Evolutionary conservation across 2,113 vertebrate genomes (phyloP).

Genomic region (Mionectes macconnelli): DNA sequence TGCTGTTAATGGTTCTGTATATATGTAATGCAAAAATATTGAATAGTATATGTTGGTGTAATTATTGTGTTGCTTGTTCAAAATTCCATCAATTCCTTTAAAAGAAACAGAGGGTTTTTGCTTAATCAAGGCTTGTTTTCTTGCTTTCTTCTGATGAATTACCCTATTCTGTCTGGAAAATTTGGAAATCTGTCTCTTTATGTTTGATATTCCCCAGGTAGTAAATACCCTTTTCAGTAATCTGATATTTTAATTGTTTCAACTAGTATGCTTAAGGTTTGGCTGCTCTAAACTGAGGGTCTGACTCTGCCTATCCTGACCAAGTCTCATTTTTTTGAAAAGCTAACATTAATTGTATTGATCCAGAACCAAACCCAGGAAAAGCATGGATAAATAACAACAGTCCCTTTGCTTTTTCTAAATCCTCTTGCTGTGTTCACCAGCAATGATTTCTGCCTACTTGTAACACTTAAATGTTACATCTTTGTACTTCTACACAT

Average conservation of each 20-base stretch:
- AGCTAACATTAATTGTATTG: not conserved
- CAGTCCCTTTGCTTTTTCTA: not conserved
- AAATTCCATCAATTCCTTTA: not conserved
- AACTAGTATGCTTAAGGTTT: not conserved
- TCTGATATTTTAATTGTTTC: not conserved
- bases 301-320: not conserved
- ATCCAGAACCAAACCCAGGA: not conserved
- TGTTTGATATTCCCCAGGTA: not conserved
- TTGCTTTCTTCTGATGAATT: not conserved
- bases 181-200: not conserved
- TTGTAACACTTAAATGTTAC: not conserved
- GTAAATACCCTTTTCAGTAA: not conserved
- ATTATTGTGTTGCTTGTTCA: not conserved
- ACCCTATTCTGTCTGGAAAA: not conserved
- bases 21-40: not conserved
- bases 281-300: not conserved
- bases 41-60: not conserved
- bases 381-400: not conserved
- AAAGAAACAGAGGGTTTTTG: not conserved
- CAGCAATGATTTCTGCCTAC: not conserved
- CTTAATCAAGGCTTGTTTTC: not conserved
- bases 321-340: not conserved
- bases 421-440: not conserved
- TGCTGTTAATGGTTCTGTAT: not conserved
- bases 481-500: not conserved